Evolutionary conservation across 2,888 invertebrate genomes (phyloP).

Genomic region (Ctenicera cuprea): DNA sequence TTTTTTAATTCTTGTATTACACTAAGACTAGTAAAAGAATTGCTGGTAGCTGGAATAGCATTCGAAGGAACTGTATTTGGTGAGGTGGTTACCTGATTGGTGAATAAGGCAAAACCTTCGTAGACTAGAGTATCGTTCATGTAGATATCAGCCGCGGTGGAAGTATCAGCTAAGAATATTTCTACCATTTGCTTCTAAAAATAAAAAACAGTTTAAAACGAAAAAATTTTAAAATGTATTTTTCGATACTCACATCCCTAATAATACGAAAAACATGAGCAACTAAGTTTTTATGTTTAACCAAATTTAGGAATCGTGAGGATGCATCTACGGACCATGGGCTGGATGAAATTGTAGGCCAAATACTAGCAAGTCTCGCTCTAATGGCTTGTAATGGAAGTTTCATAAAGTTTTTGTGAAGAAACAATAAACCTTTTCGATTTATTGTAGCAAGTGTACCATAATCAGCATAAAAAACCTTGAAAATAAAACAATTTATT

Average conservation of each 20-base stretch:
- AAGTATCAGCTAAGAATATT: slow-evolving; percentile 75
- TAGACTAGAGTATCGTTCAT: slow-evolving; percentile 73
- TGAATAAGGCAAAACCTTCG: slow-evolving; percentile 72
- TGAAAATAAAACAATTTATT: slow-evolving; percentile 44
- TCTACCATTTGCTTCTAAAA: slow-evolving; percentile 53
- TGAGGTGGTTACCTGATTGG: slow-evolving; percentile 62
- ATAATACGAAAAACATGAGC: slow-evolving; percentile 68
- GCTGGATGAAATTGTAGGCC: slow-evolving; percentile 70
- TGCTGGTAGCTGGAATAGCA: neutral
- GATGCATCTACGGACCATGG: slow-evolving; percentile 74
- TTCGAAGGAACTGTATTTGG: neutral
- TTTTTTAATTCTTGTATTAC: neutral
- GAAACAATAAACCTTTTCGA: slow-evolving; percentile 64
- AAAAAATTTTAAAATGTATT: neutral
- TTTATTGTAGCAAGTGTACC: slow-evolving; percentile 74
- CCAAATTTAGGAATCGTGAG: slow-evolving; percentile 69
- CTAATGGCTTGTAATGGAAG: slow-evolving; percentile 75
- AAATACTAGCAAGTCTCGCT: slow-evolving; percentile 73
- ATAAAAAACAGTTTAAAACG: slow-evolving; percentile 29
- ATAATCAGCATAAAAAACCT: slow-evolving; percentile 78
- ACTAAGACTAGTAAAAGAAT: neutral
- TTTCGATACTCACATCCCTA: slow-evolving; percentile 57
- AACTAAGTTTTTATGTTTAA: slow-evolving; percentile 69
- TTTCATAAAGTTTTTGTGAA: slow-evolving; percentile 70
- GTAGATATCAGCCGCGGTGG: slow-evolving; percentile 71